Percentiles rank a stretch among this genome's conserved stretches.
Conservation (phyloP, 2,888 invertebrate species). For the Taenaris catops region DNA sequence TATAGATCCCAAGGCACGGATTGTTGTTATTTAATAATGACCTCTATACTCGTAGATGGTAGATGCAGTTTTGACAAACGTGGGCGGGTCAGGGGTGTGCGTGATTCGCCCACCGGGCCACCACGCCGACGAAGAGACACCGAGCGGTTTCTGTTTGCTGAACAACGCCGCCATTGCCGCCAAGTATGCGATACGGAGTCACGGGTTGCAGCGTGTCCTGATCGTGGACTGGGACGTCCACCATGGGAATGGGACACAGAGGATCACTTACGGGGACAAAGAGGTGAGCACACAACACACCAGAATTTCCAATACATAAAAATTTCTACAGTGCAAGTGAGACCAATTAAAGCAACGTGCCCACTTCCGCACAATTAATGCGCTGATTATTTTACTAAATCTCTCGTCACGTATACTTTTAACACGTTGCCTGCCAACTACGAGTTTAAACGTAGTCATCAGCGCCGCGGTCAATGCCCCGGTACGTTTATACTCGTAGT, state of each 20-base stretch:
- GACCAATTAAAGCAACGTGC: too few relatives aligned
- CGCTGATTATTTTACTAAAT: too few relatives aligned
- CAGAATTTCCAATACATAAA: too few relatives aligned
- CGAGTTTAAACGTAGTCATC: too few relatives aligned
- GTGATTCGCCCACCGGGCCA: slow-evolving; percentile 95
- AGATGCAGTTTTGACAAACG: slow-evolving; percentile 83
- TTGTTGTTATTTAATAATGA: too few relatives aligned
- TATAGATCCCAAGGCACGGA: too few relatives aligned
- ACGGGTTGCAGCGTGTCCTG: slow-evolving; percentile 80
- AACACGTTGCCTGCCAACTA: too few relatives aligned
- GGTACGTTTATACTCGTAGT: too few relatives aligned
- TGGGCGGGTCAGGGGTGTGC: slow-evolving; percentile 87
- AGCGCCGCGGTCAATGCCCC: too few relatives aligned
- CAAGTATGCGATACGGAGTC: slow-evolving; percentile 82
- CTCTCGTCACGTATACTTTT: too few relatives aligned
- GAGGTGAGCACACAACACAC: slow-evolving; percentile 37
- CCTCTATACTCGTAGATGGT: slow-evolving; percentile 63
- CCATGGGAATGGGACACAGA: slow-evolving; percentile 96
- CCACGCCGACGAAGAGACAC: slow-evolving; percentile 87
- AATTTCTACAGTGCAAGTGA: too few relatives aligned
- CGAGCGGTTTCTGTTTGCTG: slow-evolving; percentile 94
- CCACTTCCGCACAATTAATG: too few relatives aligned
- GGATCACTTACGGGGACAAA: slow-evolving; percentile 85
- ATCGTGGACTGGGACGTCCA: slow-evolving; percentile 98
- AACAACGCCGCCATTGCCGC: slow-evolving; percentile 94